A percentile compares a stretch with the other conserved stretches of the same genome.
Evolutionary conservation across 2,113 vertebrate species (phyloP).

Genomic region (Strix aluco): DNA sequence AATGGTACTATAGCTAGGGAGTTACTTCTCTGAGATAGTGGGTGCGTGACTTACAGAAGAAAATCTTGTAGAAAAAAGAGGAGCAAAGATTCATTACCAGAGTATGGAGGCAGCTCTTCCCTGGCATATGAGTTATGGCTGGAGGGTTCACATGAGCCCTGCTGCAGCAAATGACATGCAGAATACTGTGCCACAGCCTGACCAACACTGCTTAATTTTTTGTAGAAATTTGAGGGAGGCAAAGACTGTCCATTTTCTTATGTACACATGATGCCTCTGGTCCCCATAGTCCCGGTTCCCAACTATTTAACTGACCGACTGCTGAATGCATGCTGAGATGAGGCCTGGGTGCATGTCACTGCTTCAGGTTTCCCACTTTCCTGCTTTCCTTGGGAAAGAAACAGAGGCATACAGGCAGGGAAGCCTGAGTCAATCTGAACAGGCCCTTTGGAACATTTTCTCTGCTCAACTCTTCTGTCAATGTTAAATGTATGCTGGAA

Average conservation of each 20-base stretch:
- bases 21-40: neutral
- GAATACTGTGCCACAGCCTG: neutral
- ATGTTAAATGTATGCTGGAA: neutral
- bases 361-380: neutral
- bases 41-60: neutral
- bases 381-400: neutral
- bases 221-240: neutral
- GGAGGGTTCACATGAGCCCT: neutral
- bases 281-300: neutral
- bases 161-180: neutral
- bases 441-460: neutral
- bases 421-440: neutral
- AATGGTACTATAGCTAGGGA: neutral
- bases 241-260: neutral
- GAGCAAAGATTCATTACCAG: neutral
- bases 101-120: neutral
- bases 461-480: neutral
- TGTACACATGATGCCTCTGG: neutral
- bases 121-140: neutral
- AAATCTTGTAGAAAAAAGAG: neutral
- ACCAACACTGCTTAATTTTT: neutral
- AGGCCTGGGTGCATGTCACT: neutral
- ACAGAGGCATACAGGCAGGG: accelerated
- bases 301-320: no score
- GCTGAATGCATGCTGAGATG: neutral